These are phyloP conservation scores for Drosophila planitibia DNA, from an alignment of 2,888 invertebrate species.

Conservation along the genomic window DNA sequence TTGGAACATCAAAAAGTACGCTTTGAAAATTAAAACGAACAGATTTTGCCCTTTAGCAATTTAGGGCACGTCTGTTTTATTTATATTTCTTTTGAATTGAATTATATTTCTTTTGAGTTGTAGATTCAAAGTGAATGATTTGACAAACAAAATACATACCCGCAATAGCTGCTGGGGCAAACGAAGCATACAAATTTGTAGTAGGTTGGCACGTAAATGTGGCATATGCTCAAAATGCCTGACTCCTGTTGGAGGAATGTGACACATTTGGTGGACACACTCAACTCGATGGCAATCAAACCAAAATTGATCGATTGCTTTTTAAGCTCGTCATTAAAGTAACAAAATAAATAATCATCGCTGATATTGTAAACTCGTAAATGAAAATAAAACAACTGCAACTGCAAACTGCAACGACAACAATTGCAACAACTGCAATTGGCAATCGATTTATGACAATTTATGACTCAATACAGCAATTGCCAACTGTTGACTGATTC, in stretches of 20 bases:
- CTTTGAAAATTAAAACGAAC: fast-evolving
- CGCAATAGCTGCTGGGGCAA: background rate
- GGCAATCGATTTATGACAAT: constrained; percentile 60
- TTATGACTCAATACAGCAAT: constrained; percentile 18
- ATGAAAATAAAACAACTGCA: constrained; percentile 50
- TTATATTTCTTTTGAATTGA: background rate
- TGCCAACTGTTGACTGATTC: constrained; percentile 25
- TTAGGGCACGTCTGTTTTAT: background rate
- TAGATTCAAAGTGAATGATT: background rate
- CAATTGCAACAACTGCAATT: constrained; percentile 54
- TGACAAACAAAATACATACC: background rate
- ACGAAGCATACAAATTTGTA: background rate
- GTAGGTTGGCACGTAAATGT: background rate
- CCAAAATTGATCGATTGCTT: constrained; percentile 73
- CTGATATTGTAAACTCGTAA: constrained; percentile 73
- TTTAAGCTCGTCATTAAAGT: constrained; percentile 70
- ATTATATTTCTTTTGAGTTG: too few relatives aligned
- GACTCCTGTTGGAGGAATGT: constrained; percentile 25
- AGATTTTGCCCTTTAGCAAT: background rate
- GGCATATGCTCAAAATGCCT: constrained; percentile 14
- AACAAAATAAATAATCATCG: constrained; percentile 70
- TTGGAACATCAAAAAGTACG: background rate
- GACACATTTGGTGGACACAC: constrained; percentile 40
- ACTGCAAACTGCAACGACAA: constrained; percentile 28
- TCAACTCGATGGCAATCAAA: constrained; percentile 38